Conservation (phyloP, 2,888 invertebrate species). For the Eupithecia subumbrata region DNA sequence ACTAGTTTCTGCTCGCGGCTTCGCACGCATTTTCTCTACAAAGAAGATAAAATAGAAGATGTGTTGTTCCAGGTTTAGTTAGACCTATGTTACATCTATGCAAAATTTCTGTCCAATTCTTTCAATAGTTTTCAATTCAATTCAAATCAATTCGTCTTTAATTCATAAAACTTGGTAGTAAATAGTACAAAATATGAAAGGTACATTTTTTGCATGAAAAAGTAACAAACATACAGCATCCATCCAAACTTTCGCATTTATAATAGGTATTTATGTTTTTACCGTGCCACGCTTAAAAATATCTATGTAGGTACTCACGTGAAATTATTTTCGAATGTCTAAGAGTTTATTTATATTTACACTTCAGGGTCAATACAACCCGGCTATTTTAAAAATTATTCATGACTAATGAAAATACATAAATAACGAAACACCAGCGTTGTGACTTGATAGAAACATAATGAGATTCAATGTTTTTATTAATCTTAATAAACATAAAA, state of each 20-base stretch:
- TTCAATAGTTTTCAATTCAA: not conserved
- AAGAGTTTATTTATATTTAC: not conserved
- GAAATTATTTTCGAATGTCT: not conserved
- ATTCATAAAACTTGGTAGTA: not conserved
- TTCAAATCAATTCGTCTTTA: too few relatives aligned
- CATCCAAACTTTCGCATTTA: too few relatives aligned
- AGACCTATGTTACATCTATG: not conserved
- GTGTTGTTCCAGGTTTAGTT: not conserved
- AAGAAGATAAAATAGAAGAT: not conserved
- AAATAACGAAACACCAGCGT: not conserved
- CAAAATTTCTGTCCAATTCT: not conserved
- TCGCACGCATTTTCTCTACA: not conserved
- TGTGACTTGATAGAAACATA: not conserved
- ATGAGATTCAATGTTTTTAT: not conserved
- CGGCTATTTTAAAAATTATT: conserved; percentile 6
- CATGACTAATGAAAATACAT: not conserved
- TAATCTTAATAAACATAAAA: not conserved
- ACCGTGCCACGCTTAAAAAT: not conserved
- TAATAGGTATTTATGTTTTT: too few relatives aligned
- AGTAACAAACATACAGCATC: too few relatives aligned
- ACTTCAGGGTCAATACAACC: not conserved
- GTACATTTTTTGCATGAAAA: too few relatives aligned
- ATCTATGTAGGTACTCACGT: not conserved
- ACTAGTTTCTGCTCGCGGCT: not conserved
- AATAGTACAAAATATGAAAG: too few relatives aligned